A percentile compares a stretch with the other conserved stretches of the same genome.
Conservation (phyloP, 30 jellyfish, hydroid and myxozoan genomes). For the Morbakka virulenta region DNA sequence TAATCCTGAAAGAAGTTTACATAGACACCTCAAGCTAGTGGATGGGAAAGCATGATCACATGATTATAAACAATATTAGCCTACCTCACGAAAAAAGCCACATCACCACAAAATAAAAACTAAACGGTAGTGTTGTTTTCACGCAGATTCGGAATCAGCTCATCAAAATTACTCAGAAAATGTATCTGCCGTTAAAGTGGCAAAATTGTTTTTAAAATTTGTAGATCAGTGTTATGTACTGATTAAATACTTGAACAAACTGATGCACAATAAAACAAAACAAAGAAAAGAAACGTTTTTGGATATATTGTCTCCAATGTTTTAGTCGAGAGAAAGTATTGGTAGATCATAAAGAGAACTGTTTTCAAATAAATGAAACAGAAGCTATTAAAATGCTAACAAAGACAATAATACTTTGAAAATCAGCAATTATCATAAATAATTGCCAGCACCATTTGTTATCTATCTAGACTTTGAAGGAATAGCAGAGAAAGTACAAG, state of each 20-base stretch:
- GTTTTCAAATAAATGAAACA: conserved; percentile 20
- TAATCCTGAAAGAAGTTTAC: no score
- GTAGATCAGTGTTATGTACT: conserved; percentile 34
- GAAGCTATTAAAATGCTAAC: conserved; percentile 32
- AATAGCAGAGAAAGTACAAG: conserved; percentile 26
- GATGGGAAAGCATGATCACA: no score
- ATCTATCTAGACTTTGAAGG: conserved; percentile 48
- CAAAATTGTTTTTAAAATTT: no score
- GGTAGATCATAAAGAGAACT: conserved; percentile 13
- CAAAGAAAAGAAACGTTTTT: conserved; percentile 16
- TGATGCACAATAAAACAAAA: conserved; percentile 11
- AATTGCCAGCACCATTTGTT: conserved; percentile 43
- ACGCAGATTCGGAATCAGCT: no score
- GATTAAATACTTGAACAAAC: conserved; percentile 1
- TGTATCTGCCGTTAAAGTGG: no score
- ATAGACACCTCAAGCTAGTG: no score
- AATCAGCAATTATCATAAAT: conserved; percentile 15
- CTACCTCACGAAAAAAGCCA: no score
- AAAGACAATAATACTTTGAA: conserved; percentile 4
- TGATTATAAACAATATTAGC: no score
- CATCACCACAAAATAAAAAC: no score
- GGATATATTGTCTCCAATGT: conserved; percentile 50
- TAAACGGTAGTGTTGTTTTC: no score
- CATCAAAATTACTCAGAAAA: no score
- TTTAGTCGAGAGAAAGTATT: neutral